A percentile compares a stretch with the other conserved stretches of the same genome.
Conservation (phyloP, 2,888 invertebrate species). For the Phalangium opilio region DNA sequence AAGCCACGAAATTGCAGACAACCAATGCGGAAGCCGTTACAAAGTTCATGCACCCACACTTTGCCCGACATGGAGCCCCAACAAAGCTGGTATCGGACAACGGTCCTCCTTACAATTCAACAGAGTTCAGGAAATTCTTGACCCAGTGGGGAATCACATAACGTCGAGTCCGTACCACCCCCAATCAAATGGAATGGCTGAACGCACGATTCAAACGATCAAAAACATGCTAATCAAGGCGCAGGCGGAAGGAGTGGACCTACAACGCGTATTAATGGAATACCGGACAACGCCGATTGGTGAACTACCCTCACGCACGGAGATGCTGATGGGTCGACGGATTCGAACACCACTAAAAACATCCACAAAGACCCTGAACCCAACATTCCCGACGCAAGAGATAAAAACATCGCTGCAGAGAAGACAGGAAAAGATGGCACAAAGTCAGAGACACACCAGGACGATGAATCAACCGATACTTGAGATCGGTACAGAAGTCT, state of each 20-base stretch:
- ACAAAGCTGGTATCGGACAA: not conserved
- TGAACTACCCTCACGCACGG: conserved; percentile 2
- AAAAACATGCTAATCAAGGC: conserved; percentile 6
- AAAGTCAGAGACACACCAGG: too few species aligned
- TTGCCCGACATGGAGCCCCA: conserved; percentile 3
- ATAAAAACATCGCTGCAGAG: too few species aligned
- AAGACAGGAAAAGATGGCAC: too few species aligned
- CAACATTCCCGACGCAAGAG: too few species aligned
- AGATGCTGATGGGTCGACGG: not conserved
- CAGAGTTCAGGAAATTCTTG: too few species aligned
- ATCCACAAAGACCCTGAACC: too few species aligned
- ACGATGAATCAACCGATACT: too few species aligned
- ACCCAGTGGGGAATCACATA: not conserved
- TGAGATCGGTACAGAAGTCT: too few species aligned
- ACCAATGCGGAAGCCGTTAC: too few species aligned
- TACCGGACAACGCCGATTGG: conserved; percentile 6
- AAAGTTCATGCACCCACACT: not conserved
- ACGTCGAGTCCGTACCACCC: conserved; percentile 1
- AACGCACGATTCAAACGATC: conserved; percentile 4
- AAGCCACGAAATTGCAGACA: too few species aligned
- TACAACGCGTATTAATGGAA: conserved; percentile 6
- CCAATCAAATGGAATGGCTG: conserved; percentile 5
- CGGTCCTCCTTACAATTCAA: too few species aligned
- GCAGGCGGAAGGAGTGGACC: not conserved
- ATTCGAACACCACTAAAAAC: too few species aligned